Percentiles rank a stretch among this genome's conserved stretches.
phyloP scores from a whole-genome alignment of 2,797 vertebrate species.

The Ptychobarbus kaznakovi region DNA sequence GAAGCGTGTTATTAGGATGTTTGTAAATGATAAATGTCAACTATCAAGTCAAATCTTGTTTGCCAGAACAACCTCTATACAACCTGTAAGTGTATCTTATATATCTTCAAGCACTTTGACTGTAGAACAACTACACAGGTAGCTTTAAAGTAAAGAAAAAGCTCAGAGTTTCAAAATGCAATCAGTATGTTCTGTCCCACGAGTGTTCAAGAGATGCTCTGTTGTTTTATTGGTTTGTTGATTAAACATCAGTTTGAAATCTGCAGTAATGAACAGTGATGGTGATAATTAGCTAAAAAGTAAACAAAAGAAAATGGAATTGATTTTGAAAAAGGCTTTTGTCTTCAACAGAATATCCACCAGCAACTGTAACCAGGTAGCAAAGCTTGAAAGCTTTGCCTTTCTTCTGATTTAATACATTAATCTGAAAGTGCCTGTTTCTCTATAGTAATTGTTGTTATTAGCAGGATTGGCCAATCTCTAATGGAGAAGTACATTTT shows the following conservation, averaged over 20 bases:
- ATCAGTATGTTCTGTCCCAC: not conserved
- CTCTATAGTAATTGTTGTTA: conserved; percentile 21
- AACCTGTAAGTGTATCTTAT: not conserved
- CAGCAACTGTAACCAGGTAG: not conserved
- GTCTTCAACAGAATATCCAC: not conserved
- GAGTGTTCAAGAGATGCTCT: not conserved
- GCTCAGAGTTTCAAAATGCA: not conserved
- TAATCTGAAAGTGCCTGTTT: conserved; percentile 10
- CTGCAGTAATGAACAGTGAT: conserved; percentile 5
- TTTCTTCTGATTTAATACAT: not conserved
- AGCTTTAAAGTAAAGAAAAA: not conserved
- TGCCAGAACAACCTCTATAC: not conserved
- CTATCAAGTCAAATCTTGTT: not conserved
- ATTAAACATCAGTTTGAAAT: conserved; percentile 17
- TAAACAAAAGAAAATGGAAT: not conserved
- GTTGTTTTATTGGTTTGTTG: conserved; percentile 27
- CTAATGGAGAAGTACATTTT: not conserved
- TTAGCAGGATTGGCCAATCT: conserved; percentile 1
- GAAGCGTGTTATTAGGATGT: not conserved
- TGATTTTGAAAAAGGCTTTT: not conserved
- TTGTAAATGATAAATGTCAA: not conserved
- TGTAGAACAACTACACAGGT: not conserved
- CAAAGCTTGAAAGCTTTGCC: conserved; percentile 10
- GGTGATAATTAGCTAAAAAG: not conserved
- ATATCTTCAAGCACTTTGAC: not conserved